Conservation (phyloP, 2,113 vertebrate genomes). For the Myiozetetes cayanensis region DNA sequence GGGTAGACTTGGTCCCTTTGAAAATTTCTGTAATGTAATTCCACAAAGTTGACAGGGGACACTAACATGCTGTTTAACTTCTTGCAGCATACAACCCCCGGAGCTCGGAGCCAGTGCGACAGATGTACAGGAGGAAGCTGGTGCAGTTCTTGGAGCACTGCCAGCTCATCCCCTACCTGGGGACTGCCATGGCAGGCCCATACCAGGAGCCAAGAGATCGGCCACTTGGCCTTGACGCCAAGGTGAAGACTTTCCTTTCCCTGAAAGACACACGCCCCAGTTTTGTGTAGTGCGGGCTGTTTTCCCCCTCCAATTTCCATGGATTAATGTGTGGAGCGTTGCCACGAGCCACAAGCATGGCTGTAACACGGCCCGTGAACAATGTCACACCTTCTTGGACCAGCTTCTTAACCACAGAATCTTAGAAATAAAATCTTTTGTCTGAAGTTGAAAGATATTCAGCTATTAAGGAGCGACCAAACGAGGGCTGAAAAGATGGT, state of each 20-base stretch:
- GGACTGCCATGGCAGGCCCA: slow-evolving; percentile 74
- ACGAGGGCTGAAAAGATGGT: not conserved
- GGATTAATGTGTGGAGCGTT: not conserved
- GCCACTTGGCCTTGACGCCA: slow-evolving; percentile 80
- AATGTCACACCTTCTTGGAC: fast-evolving
- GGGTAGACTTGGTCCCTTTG: not conserved
- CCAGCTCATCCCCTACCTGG: slow-evolving; percentile 86
- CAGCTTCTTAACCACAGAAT: not conserved
- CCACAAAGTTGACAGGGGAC: fast-evolving
- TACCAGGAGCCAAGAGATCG: slow-evolving; percentile 75
- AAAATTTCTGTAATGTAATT: no score
- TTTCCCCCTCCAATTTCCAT: not conserved
- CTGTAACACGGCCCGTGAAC: fast-evolving
- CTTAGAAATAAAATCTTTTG: not conserved
- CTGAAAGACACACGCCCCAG: slow-evolving; percentile 66
- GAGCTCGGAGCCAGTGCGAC: slow-evolving; percentile 71
- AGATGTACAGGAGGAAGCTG: slow-evolving; percentile 84
- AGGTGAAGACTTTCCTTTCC: slow-evolving; percentile 80
- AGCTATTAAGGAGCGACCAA: not conserved
- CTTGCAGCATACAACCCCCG: slow-evolving; percentile 84
- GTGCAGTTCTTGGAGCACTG: slow-evolving; percentile 82
- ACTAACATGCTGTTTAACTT: not conserved
- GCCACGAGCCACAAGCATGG: not conserved
- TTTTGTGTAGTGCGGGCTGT: not conserved
- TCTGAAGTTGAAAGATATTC: not conserved